A percentile compares a stretch with the other conserved stretches of the same genome.
These are phyloP conservation scores for Amitus sp. DNA, from an alignment of 2,888 invertebrate genomes.

Conservation along the genomic window DNA sequence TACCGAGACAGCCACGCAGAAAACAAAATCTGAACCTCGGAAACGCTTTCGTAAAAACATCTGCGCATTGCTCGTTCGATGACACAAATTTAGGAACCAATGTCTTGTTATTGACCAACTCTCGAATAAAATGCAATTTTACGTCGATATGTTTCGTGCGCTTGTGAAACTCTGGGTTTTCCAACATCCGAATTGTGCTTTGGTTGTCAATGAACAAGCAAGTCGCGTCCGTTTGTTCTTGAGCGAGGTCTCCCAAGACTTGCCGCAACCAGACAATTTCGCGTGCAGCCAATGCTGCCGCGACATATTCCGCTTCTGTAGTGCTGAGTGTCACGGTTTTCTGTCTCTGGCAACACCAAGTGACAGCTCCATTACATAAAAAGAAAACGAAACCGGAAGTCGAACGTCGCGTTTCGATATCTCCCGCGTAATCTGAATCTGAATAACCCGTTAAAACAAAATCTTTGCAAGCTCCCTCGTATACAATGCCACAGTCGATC, in stretches of 20 bases:
- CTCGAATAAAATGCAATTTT: slow-evolving; percentile 8
- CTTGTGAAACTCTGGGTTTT: slow-evolving; percentile 14
- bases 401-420: slow-evolving; percentile 9
- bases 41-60: not conserved
- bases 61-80: not conserved
- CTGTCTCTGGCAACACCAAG: slow-evolving; percentile 14
- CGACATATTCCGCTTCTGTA: slow-evolving; percentile 22
- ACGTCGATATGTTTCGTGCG: slow-evolving; percentile 14
- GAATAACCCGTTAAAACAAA: not conserved
- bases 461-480: not conserved
- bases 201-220: slow-evolving; percentile 9
- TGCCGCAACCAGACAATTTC: slow-evolving; percentile 9
- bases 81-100: not conserved
- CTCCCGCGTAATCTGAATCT: not conserved
- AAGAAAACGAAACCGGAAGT: slow-evolving; percentile 11
- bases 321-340: slow-evolving; percentile 13
- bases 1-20: too few relatives aligned
- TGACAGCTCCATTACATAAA: slow-evolving; percentile 2
- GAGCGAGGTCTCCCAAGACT: slow-evolving; percentile 3
- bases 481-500: not conserved
- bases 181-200: slow-evolving; percentile 5
- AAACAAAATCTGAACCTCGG: not conserved
- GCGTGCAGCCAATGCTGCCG: slow-evolving; percentile 8
- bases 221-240: not conserved
- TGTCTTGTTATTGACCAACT: not conserved